These are phyloP conservation scores for Eremophila alpestris DNA, from an alignment of 2,797 vertebrate species.

Conservation along the genomic window DNA sequence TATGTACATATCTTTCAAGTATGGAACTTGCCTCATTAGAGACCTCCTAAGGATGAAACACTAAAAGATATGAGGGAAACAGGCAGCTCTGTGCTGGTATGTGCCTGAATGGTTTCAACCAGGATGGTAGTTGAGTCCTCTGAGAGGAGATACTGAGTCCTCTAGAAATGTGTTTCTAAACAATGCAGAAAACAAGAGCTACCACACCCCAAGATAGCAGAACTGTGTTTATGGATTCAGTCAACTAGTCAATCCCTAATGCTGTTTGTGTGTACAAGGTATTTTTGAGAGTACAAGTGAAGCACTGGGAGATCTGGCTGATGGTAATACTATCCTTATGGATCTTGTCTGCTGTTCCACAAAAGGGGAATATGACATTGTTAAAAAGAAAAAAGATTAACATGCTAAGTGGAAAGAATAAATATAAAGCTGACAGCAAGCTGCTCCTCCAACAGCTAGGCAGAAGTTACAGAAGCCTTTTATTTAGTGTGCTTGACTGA, in stretches of 20 bases:
- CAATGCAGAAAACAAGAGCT: neutral
- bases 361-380: neutral
- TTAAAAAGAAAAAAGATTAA: neutral
- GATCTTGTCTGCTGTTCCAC: neutral
- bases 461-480: neutral
- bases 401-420: neutral
- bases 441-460: neutral
- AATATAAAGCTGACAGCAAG: neutral
- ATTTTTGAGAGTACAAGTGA: neutral
- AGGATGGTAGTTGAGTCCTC: neutral
- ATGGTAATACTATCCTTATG: neutral
- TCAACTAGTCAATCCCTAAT: neutral
- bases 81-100: neutral
- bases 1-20: neutral
- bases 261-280: neutral
- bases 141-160: neutral
- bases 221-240: neutral
- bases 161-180: neutral
- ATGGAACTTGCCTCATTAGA: neutral
- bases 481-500: neutral
- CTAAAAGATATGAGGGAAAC: neutral
- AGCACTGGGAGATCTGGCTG: neutral
- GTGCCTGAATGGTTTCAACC: neutral
- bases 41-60: neutral
- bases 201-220: neutral